Evolutionary conservation across 2,797 vertebrate genomes (phyloP), one percentile per base, ranked within the genome.

Genomic region (Silurus aristotelis): DNA sequence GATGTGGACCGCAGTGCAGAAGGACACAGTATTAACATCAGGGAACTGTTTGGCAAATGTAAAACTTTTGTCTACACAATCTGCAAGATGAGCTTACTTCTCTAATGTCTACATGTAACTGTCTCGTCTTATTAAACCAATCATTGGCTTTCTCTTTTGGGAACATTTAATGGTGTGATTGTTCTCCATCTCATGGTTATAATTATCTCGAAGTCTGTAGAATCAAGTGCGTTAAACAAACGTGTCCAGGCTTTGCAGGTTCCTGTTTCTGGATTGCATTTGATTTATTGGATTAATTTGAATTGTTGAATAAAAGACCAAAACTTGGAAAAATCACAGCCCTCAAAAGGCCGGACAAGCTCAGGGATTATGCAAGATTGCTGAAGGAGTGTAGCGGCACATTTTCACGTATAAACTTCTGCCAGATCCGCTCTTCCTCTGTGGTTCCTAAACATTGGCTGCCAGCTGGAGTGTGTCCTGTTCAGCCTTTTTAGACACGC

Each of bases 381-480:
- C 22, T 25, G 22, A 83, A 83, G 43, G 56, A 73, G 56, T 68
- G 66, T 61, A 73, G 31, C 61, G 82, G 38, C 9, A 8, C n/a
- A 63, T 83, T 63, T 72, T 25, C 48, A 6, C 63, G 55, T 63
- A 43, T 48, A 83, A 70, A 31, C 5, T 17, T 67, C 31, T 38
- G 60, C 71, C 71, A 84, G 71, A 75, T 78, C 46, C 77, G 27
- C 71, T 66, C 58, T 84, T 66, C 83, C 61, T 84, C 60, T 84
- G 76, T 78, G 83, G 86, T 83, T 83, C 66, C 77, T 64, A 67
- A 85, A 81, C 82, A 71, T 72, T 2, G n/a, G 43, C 75, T 75
- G 86, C 87, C 86, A 89, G 84, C 86, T 89, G 84, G 73, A 80
- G 79, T 71, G 83, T 52, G 63, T 83, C 85, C 82, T 79, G 48